Conservation (phyloP, 2,888 invertebrate species). For the Odontothrips loti region DNA sequence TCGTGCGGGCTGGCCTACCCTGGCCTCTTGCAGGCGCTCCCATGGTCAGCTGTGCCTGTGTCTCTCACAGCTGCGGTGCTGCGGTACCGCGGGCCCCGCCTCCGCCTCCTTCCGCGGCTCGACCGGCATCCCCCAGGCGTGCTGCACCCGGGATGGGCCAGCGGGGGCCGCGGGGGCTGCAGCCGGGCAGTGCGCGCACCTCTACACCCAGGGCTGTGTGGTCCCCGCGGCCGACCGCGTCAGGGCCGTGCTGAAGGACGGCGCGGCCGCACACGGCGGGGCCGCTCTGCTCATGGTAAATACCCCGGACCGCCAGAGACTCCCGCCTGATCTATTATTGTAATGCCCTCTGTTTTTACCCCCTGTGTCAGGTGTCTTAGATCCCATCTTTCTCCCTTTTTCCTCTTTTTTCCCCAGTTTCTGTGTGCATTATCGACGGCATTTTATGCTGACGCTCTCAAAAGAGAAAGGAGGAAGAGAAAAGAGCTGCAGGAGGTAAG, state of each 20-base stretch:
- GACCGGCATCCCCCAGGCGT: neutral
- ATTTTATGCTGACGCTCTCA: neutral
- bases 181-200: neutral
- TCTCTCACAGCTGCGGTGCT: neutral
- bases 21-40: neutral
- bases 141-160: neutral
- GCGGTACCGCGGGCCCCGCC: neutral
- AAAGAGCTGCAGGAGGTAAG: neutral
- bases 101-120: slow-evolving; percentile 8
- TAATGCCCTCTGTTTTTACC: too few relatives aligned
- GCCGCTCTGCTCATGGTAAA: neutral
- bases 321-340: too few relatives aligned
- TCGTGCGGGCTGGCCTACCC: neutral
- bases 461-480: neutral
- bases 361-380: too few relatives aligned
- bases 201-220: neutral
- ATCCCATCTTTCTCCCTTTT: too few relatives aligned
- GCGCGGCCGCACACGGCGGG: neutral
- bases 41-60: neutral
- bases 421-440: neutral
- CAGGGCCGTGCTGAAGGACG: neutral
- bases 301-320: neutral
- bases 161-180: neutral
- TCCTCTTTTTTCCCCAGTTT: neutral
- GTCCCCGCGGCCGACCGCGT: neutral